Conservation (phyloP, 2,888 invertebrate genomes). For the Pyrocoelia pectoralis region DNA sequence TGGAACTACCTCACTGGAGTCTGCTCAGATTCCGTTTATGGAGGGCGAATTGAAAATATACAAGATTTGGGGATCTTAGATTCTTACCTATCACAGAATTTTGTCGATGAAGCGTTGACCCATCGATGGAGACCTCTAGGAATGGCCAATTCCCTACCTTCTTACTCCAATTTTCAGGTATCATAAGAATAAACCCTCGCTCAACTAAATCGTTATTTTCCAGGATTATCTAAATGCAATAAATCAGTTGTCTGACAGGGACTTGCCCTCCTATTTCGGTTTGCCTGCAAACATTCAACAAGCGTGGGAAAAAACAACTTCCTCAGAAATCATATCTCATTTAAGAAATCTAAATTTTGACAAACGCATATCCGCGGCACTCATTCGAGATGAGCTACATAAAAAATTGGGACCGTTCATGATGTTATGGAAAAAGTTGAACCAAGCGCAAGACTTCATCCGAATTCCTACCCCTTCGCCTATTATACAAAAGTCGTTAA, state of each 20-base stretch:
- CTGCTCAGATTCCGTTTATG: conserved; percentile 82
- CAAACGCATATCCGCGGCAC: conserved; percentile 35
- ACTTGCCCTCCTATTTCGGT: conserved; percentile 80
- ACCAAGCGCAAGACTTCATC: conserved; percentile 63
- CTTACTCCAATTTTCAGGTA: conserved; percentile 64
- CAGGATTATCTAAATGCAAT: conserved; percentile 75
- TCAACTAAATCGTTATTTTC: background rate
- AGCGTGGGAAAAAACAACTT: conserved; percentile 80
- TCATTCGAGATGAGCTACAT: conserved; percentile 62
- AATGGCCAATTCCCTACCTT: conserved; percentile 61
- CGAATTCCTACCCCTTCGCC: conserved; percentile 43
- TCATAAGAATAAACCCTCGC: background rate
- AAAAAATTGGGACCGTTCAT: conserved; percentile 74
- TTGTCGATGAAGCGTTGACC: conserved; percentile 65
- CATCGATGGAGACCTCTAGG: conserved; percentile 69
- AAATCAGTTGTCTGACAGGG: conserved; percentile 73
- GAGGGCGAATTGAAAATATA: conserved; percentile 82
- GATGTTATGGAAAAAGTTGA: conserved; percentile 83
- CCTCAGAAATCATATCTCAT: conserved; percentile 67
- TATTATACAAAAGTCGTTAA: conserved; percentile 56
- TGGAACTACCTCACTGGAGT: conserved; percentile 83
- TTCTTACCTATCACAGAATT: conserved; percentile 72
- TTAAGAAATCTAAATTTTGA: conserved; percentile 63
- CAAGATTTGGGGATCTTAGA: conserved; percentile 74
- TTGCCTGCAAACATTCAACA: conserved; percentile 87